Conservation (phyloP, 2,113 vertebrate species). For the Ovis aries region DNA sequence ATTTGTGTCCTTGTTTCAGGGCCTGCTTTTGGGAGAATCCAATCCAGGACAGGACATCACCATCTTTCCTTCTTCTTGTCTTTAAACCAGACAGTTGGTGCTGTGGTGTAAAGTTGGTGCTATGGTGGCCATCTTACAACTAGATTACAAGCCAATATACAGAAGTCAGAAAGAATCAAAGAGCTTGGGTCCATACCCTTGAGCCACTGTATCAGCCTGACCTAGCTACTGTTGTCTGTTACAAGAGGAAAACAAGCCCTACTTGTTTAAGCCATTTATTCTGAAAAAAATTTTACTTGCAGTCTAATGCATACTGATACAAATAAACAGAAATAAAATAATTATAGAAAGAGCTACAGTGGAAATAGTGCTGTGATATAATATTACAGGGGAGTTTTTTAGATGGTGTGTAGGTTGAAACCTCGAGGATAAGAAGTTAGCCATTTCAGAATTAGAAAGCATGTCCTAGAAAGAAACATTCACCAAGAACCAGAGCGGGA, state of each 20-base stretch:
- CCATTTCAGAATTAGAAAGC: not conserved
- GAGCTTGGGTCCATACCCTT: not conserved
- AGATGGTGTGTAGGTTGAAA: not conserved
- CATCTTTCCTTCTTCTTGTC: not conserved
- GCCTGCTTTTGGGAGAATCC: not conserved
- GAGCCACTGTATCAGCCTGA: not conserved
- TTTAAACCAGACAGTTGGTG: not conserved
- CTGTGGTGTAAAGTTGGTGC: not conserved
- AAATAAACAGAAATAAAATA: not conserved
- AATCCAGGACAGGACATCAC: not conserved
- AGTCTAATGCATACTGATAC: not conserved
- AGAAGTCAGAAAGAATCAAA: not conserved
- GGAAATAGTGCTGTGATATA: not conserved
- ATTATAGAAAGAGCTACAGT: not conserved
- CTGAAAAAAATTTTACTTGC: not conserved
- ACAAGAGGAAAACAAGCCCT: not conserved
- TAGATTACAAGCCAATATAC: not conserved
- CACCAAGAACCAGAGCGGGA: not conserved
- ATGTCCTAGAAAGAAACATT: not conserved
- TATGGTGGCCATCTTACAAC: not conserved
- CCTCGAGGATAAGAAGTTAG: not conserved
- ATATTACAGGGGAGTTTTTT: not conserved
- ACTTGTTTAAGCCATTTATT: not conserved
- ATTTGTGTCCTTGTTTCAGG: not conserved
- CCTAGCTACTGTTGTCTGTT: not conserved